Percentiles rank a stretch among this genome's conserved stretches.
phyloP scores from a whole-genome alignment of 2,113 vertebrate species.

The Neogobius melanostomus region DNA sequence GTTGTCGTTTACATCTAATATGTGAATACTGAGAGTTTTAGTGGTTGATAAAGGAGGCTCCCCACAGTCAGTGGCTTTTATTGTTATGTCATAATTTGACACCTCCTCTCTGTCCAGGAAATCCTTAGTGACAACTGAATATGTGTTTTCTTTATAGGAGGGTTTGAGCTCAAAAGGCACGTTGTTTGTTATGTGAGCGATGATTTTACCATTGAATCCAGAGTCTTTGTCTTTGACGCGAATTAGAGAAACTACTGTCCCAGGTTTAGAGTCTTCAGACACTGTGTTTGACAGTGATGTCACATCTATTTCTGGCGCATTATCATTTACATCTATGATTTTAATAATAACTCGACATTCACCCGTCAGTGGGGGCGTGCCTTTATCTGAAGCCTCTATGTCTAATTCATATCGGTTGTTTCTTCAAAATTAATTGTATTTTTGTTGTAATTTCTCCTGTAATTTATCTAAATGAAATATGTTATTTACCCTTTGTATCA shows the following conservation, averaged over 20 bases:
- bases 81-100: constrained; percentile 50
- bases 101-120: constrained; percentile 42
- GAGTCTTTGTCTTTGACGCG: constrained; percentile 61
- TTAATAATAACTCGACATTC: constrained; percentile 59
- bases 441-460: constrained; percentile 50
- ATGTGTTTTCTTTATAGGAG: constrained; percentile 63
- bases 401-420: constrained; percentile 31
- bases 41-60: constrained; percentile 48
- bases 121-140: constrained; percentile 52
- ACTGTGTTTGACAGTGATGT: constrained; percentile 24
- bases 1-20: constrained; percentile 56
- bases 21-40: no score
- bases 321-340: constrained; percentile 80
- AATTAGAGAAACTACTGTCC: constrained; percentile 58
- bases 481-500: constrained; percentile 23
- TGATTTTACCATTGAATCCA: constrained; percentile 56
- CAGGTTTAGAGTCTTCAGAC: constrained; percentile 62
- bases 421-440: constrained; percentile 31
- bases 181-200: constrained; percentile 15
- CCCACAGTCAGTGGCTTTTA: constrained; percentile 61
- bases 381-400: constrained; percentile 34
- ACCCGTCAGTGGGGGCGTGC: constrained; percentile 23
- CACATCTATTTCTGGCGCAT: constrained; percentile 67
- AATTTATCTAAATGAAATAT: constrained; percentile 53
- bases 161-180: constrained; percentile 58